Percentiles rank a stretch among this genome's conserved stretches.
Conservation (phyloP, 2,113 vertebrate genomes). For the Ranitomeya imitator region DNA sequence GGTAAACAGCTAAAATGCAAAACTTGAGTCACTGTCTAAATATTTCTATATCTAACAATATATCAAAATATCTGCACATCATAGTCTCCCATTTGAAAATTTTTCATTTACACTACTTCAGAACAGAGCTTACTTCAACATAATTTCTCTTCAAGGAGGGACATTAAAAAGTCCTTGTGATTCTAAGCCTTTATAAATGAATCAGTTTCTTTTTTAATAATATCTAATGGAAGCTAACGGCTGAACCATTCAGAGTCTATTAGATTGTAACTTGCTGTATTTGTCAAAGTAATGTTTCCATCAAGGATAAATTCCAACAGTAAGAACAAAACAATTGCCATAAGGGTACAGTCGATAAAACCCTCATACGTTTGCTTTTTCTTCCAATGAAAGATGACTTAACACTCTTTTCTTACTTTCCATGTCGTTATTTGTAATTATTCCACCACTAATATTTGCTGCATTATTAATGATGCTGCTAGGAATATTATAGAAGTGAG, state of each 20-base stretch:
- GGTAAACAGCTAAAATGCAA: no score
- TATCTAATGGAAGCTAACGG: conserved; percentile 45
- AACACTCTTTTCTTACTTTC: conserved; percentile 11
- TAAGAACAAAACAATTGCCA: conserved; percentile 47
- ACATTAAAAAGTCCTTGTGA: conserved; percentile 17
- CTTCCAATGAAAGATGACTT: conserved; percentile 20
- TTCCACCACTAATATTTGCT: conserved; percentile 50
- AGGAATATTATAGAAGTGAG: conserved; percentile 51
- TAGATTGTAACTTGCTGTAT: conserved; percentile 51
- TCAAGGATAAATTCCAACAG: conserved; percentile 43
- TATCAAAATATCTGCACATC: no score
- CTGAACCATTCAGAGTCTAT: conserved; percentile 49
- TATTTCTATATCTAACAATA: no score
- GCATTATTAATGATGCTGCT: conserved; percentile 48
- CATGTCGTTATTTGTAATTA: conserved; percentile 47
- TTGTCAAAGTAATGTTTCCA: conserved; percentile 50
- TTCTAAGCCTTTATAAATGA: conserved; percentile 8
- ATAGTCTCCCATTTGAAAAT: background rate
- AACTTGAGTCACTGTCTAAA: no score
- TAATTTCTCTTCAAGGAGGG: background rate
- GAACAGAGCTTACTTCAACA: background rate
- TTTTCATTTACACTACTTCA: background rate
- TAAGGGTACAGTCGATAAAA: conserved; percentile 33
- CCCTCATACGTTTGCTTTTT: conserved; percentile 29
- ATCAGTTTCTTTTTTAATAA: conserved; percentile 33